Conservation (phyloP, 2,888 invertebrate species). For the Escarpia spicata region DNA sequence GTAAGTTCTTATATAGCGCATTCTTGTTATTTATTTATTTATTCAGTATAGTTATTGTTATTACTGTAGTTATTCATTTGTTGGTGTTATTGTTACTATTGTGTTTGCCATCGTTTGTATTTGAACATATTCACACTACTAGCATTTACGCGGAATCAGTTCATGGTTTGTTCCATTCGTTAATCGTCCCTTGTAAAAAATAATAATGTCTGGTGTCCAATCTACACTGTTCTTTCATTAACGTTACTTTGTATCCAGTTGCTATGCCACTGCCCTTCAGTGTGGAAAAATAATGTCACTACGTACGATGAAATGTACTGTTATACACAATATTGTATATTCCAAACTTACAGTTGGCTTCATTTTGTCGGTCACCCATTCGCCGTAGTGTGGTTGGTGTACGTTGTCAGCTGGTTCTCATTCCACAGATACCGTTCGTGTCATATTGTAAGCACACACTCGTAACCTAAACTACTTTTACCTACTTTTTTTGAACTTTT, state of each 20-base stretch:
- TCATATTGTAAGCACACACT: neutral
- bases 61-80: no score
- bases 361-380: neutral
- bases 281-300: neutral
- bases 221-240: neutral
- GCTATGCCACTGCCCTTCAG: neutral
- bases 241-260: neutral
- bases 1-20: no score
- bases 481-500: neutral
- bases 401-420: neutral
- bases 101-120: no score
- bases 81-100: no score
- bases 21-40: no score
- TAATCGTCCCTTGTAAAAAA: neutral
- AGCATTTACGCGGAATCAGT: no score
- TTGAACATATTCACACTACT: no score
- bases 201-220: neutral
- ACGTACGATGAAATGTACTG: neutral
- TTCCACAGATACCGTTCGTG: neutral
- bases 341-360: neutral
- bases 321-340: neutral
- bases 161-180: neutral
- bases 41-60: no score
- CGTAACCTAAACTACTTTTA: neutral
- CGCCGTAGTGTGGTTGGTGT: neutral